Conservation (phyloP, 2,888 invertebrate species). For the Nephrotoma guestfalica region DNA sequence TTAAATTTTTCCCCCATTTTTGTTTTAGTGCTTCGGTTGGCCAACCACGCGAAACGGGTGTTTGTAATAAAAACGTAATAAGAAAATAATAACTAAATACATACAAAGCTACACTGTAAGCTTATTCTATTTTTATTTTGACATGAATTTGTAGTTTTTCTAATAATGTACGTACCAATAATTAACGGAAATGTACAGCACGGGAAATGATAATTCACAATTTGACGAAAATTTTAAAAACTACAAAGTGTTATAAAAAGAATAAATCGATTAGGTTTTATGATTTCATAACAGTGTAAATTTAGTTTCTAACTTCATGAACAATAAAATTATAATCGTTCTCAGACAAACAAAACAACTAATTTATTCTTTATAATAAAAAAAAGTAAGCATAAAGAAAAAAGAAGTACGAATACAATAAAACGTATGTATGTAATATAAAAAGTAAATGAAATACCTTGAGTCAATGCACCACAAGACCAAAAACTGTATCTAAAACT, state of each 20-base stretch:
- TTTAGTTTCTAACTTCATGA: not conserved
- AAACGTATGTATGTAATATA: no score
- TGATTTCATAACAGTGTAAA: not conserved
- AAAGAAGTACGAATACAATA: no score
- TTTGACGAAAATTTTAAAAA: not conserved
- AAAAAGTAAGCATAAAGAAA: no score
- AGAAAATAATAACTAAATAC: not conserved
- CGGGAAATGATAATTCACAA: not conserved
- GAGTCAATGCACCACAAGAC: no score
- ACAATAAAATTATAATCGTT: not conserved
- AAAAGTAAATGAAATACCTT: no score
- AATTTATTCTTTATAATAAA: not conserved
- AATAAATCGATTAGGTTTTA: not conserved
- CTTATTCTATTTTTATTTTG: not conserved
- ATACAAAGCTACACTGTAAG: not conserved
- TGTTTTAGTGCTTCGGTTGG: not conserved
- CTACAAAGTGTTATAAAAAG: not conserved
- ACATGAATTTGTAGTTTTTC: not conserved
- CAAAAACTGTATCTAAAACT: no score
- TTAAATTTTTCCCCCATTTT: not conserved
- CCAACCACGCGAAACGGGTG: not conserved
- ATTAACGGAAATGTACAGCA: not conserved
- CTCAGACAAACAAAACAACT: not conserved
- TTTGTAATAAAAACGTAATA: not conserved
- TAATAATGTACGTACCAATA: not conserved